These are phyloP conservation scores for Julus scandinavius DNA, from an alignment of 2,888 invertebrate species.

Conservation along the genomic window DNA sequence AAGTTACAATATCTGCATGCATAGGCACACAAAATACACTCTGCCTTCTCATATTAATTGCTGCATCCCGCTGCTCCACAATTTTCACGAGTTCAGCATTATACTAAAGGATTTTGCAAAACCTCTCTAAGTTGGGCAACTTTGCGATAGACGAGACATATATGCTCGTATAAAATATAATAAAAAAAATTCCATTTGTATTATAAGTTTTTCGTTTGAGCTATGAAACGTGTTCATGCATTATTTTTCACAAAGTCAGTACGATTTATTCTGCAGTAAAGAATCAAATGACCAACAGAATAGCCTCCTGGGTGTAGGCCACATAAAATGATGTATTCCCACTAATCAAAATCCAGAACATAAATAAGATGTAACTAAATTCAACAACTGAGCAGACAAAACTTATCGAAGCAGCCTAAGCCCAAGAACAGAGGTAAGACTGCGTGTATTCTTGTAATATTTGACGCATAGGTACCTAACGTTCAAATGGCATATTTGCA, in stretches of 20 bases:
- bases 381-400: too few species aligned
- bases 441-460: too few species aligned
- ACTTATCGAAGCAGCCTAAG: too few species aligned
- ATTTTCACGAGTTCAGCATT: not conserved
- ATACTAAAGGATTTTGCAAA: not conserved
- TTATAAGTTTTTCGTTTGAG: not conserved
- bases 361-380: too few species aligned
- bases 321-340: too few species aligned
- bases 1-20: constrained; percentile 4
- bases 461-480: too few species aligned
- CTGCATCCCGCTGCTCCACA: not conserved
- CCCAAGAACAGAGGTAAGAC: not conserved
- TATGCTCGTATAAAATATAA: not conserved
- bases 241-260: not conserved
- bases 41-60: not conserved
- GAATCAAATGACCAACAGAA: too few species aligned
- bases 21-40: not conserved
- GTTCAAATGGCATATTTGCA: not conserved
- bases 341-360: too few species aligned
- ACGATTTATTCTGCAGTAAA: not conserved
- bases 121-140: not conserved
- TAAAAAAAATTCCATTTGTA: not conserved
- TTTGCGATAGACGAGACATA: not conserved
- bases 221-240: not conserved
- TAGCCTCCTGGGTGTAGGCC: too few species aligned